A percentile compares a stretch with the other conserved stretches of the same genome.
Conservation (phyloP, 2,888 invertebrate genomes). For the Acleris holmiana region DNA sequence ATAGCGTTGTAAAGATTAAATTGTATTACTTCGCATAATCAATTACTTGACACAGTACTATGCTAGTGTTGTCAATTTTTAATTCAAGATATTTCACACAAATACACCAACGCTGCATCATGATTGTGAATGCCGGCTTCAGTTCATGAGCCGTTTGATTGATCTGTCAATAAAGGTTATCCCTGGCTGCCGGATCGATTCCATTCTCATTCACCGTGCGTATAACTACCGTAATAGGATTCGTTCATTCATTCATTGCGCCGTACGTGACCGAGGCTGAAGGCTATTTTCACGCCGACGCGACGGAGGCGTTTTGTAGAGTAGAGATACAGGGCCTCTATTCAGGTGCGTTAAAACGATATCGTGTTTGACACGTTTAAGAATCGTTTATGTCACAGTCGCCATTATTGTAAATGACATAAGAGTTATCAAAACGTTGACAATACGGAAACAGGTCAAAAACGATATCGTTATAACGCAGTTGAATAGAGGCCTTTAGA, state of each 20-base stretch:
- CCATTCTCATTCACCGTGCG: constrained; percentile 37
- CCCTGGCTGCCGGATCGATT: constrained; percentile 23
- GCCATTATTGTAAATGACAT: too few species aligned
- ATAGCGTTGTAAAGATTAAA: too few species aligned
- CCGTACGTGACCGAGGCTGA: constrained; percentile 31
- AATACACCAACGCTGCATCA: constrained; percentile 9
- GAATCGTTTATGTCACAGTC: too few species aligned
- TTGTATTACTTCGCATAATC: too few species aligned
- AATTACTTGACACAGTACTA: too few species aligned
- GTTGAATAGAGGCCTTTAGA: too few species aligned
- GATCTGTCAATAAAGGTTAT: constrained; percentile 38
- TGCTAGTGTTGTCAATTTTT: too few species aligned
- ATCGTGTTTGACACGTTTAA: too few species aligned
- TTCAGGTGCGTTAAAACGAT: too few species aligned
- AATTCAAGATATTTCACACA: neutral
- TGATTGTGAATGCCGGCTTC: constrained; percentile 18
- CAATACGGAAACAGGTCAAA: too few species aligned
- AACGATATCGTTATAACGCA: too few species aligned
- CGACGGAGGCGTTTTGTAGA: constrained; percentile 8
- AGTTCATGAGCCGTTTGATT: constrained; percentile 26
- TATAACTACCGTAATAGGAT: constrained; percentile 37
- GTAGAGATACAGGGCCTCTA: neutral
- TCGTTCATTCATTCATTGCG: constrained; percentile 35
- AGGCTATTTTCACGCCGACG: constrained; percentile 26
- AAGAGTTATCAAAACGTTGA: too few species aligned